Conservation (phyloP, 2,888 invertebrate species). For the Cantharis rustica region DNA sequence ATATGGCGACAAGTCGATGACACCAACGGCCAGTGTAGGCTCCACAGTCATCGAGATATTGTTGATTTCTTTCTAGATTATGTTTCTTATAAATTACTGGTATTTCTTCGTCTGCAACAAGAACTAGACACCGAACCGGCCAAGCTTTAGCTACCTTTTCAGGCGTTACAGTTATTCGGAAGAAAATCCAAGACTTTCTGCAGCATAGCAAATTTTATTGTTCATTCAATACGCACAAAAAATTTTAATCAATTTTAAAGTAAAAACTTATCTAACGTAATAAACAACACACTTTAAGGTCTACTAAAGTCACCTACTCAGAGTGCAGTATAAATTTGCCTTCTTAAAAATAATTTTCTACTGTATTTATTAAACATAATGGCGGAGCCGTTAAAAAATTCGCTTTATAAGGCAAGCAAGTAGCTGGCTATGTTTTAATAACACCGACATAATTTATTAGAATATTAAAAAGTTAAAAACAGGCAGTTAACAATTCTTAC, state of each 20-base stretch:
- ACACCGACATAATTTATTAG: not conserved
- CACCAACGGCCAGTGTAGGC: constrained; percentile 52
- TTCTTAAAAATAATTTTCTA: not conserved
- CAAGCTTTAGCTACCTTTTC: constrained; percentile 49
- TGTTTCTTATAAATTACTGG: constrained; percentile 54
- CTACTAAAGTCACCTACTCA: constrained; percentile 26
- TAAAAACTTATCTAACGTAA: constrained; percentile 11
- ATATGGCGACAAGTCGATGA: constrained; percentile 56
- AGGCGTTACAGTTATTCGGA: constrained; percentile 52
- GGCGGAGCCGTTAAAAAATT: not conserved
- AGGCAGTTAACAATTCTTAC: not conserved
- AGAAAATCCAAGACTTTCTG: constrained; percentile 44
- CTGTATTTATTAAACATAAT: not conserved
- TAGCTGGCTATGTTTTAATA: not conserved
- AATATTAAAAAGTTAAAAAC: not conserved
- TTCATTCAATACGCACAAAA: constrained; percentile 6
- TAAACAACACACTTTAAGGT: constrained; percentile 26
- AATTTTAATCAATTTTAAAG: constrained; percentile 19
- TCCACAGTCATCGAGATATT: constrained; percentile 53
- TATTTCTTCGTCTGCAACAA: constrained; percentile 49
- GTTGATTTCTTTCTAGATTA: constrained; percentile 54
- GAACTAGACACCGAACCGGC: constrained; percentile 51
- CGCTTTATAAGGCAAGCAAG: not conserved
- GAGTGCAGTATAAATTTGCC: not conserved
- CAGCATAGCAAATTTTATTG: constrained; percentile 17